A percentile compares a stretch with the other conserved stretches of the same genome.
Conservation (phyloP, 2,888 invertebrate species). For the Orchestes rusci region DNA sequence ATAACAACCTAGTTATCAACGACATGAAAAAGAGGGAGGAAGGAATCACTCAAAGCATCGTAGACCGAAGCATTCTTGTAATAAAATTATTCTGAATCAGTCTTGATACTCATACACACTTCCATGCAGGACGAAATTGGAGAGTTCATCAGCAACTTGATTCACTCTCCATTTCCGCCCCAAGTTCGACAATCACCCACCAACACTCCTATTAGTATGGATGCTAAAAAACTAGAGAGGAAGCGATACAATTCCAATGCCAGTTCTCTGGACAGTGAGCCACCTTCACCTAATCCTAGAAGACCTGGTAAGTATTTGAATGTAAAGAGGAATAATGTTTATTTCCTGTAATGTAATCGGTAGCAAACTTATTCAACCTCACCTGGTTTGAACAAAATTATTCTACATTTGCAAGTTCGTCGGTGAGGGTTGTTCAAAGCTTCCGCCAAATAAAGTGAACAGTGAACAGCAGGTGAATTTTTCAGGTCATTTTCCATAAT, state of each 20-base stretch:
- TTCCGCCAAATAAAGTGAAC: too few species aligned
- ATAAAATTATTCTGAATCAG: conserved; percentile 12
- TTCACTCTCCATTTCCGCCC: conserved; percentile 53
- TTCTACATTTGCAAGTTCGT: too few species aligned
- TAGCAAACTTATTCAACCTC: neutral
- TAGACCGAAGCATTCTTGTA: conserved; percentile 68
- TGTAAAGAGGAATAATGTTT: too few species aligned
- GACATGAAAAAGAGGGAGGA: conserved; percentile 64
- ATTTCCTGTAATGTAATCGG: too few species aligned
- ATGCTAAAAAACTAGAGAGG: conserved; percentile 37
- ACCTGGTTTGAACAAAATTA: too few species aligned
- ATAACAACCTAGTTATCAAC: conserved; percentile 64
- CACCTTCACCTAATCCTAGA: conserved; percentile 47
- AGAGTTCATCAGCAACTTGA: conserved; percentile 55
- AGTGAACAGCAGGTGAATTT: too few species aligned
- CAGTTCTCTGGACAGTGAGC: conserved; percentile 47
- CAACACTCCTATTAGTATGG: conserved; percentile 33
- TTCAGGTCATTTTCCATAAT: too few species aligned
- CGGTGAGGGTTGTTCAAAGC: too few species aligned
- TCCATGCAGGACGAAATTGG: conserved; percentile 54
- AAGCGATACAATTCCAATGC: conserved; percentile 49
- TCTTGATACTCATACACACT: too few species aligned
- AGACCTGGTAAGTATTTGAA: conserved; percentile 37
- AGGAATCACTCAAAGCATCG: conserved; percentile 71
- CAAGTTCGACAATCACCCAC: conserved; percentile 43